A percentile compares a stretch with the other conserved stretches of the same genome.
phyloP scores from a whole-genome alignment of 2,113 vertebrate species.

The Xyrauchen texanus region DNA sequence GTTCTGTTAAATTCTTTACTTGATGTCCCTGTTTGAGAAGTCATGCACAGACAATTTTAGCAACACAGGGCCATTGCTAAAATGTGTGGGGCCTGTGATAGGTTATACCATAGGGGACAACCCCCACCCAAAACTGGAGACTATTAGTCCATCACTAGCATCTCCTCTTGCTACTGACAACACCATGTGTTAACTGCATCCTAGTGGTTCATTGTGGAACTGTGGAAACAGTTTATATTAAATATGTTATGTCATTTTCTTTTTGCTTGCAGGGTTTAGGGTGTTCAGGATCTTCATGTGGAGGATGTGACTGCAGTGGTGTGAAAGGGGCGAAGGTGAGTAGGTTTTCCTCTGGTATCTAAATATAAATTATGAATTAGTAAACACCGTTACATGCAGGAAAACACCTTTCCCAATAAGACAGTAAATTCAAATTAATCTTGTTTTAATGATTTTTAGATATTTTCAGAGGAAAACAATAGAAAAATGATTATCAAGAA shows the following conservation, averaged over 20 bases:
- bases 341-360: conserved; percentile 61
- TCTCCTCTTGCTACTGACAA: neutral
- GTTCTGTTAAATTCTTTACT: neutral
- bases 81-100: too few species aligned
- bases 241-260: neutral
- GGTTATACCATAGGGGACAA: too few species aligned
- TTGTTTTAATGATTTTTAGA: too few species aligned
- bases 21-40: conserved; percentile 10
- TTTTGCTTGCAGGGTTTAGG: conserved; percentile 72
- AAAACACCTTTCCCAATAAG: too few species aligned
- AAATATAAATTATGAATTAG: too few species aligned
- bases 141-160: neutral
- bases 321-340: conserved; percentile 90
- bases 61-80: too few species aligned
- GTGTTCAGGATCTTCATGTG: conserved; percentile 87
- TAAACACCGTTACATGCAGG: too few species aligned
- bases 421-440: too few species aligned
- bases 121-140: too few species aligned
- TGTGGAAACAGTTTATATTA: conserved; percentile 13
- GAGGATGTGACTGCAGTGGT: conserved; percentile 95
- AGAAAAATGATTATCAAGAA: too few species aligned
- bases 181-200: conserved; percentile 7
- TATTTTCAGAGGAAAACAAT: too few species aligned
- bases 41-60: too few species aligned
- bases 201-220: conserved; percentile 17